Base-by-base conservation (phyloP, 1,140 invertebrate genomes). In the Macrosteles quadrilineatus region DNA sequence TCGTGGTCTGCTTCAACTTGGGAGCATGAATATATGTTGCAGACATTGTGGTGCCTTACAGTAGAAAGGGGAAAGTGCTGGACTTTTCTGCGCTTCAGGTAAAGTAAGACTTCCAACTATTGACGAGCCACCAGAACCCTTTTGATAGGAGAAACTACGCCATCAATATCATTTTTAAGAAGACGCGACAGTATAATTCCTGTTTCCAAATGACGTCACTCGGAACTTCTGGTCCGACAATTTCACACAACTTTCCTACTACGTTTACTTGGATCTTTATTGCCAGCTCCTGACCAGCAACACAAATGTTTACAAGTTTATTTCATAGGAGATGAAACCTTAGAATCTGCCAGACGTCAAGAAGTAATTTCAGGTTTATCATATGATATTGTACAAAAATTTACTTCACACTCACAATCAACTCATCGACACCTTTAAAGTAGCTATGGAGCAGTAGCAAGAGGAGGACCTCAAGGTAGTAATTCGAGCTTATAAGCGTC, bases 181-280 rank as follows among this genome's bases (percentile, higher is more conserved):
- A 23, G 27, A 53, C 25, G 6, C 45, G 27, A 6, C 32, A 36
- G 14, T 36, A 36, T 36, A 36, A 36, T 36, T 36, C 32, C 32
- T 36, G 32, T 36, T 82, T 84, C 66, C 77, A 77, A 71, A 80
- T 80, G 75, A 81, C 78, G 17, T 80, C 79, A 11, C 81, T 81
- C 77, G 79, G 79, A 4, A 77, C 76, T 23, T 50, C 47, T n/a
- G 75, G 73, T 27, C 65, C 75, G 19, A 62, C 75, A 6, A 73
- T 74, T 74, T 75, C 77, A 72, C 72, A 72, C 6, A 31, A 69
- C 27, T 80, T 76, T 67, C 77, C 78, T 74, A 76, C 78, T 11
- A 80, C 78, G 36, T 82, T 80, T 74, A 80, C 75, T 77, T 59
- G 78, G 79, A 29, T 73, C 69, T 9, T 53, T 81, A 19, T 64